Evolutionary conservation across 2,797 vertebrate genomes (phyloP), one percentile per base, ranked within the genome.

Genomic region (Alfaro cultratus): DNA sequence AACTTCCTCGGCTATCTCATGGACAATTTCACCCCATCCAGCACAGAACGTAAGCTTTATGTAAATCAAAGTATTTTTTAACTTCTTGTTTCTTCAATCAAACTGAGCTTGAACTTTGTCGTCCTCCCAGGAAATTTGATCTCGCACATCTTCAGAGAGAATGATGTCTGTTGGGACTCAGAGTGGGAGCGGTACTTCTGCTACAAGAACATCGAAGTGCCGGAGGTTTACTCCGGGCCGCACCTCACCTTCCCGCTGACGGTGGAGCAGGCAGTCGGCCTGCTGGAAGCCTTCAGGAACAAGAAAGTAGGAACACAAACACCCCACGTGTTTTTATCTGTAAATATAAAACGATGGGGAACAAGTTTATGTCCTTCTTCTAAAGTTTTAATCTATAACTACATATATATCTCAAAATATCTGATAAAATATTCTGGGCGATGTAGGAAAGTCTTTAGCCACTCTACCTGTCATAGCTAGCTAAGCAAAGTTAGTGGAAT

Each of bases 1-100:
- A 96, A 97, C 78, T 99, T 99, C 94, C 98, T 99, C 64, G 97
- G 95, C 84, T 99, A 98, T 92, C 97, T 99, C 31, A 94, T 98
- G 95, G 97, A 97, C 83, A 97, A 97, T 83, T 97, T 99, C 91
- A 97, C 96, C 0, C 96, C 97, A 23, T 91, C 95, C 39, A 97
- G 95, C 95, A 95, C 87, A n/a, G 97, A 99, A 91, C 93, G 98
- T 99, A 96, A 97, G 97, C 87, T 60, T 26, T 71, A 1, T 0
- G 16, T 39, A 13, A 0, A 57, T 73, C 43, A 21, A 0, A 7
- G 11, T 0, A 16, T 31, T 8, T 47, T 0, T 34, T 16, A 13
- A 8, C 1, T 2, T 1, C 7, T 18, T 1, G 26, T 12, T 62
- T 34, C 31, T 62, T 41, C 18, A 34, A 4, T 11, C 8, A 4